Base-by-base conservation (phyloP, 2,888 invertebrate genomes). In the Lasioglossum vierecki region DNA sequence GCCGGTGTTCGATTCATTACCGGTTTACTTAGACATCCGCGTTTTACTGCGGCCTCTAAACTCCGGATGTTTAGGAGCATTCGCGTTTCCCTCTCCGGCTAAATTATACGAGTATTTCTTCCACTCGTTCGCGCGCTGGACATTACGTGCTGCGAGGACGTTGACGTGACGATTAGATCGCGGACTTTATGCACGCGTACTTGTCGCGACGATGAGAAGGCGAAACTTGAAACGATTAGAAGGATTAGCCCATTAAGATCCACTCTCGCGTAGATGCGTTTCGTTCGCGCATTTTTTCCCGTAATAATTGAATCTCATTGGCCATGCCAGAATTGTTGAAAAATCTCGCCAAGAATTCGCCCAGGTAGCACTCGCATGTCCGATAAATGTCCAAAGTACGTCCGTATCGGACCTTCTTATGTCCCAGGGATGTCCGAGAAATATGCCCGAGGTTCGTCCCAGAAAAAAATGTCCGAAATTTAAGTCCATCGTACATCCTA, bases 1-100 rank as follows among this genome's bases (percentile, higher is more conserved):
- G 70, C 22, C 15, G 18, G 30, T 72, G 30, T 72, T 30, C 53
- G 41, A 82, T 66, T 79, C 68, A 41, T 76, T 41, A 44, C 53
- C 39, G 26, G 70, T 57, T 57, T 57, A 57, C 70, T 22, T 39
- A 9, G 39, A 39, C 39, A 22, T 35, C 30, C 30, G 63, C 6
- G 30, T 26, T 63, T 63, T 30, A 26, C 60, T 5, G 15, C 15
- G 13, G 26, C 15, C 60, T 26, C 60, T 15, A 26, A 26, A 15
- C 63, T 63, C 26, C 30, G 63, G 63, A 30, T 63, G 30, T 63
- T 63, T 30, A 63, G 63, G 30, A 15, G 15, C 63, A 30, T 18
- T 63, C 63, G 18, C 63, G 15, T 63, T 63, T 63, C n/a, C 30
- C 63, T 63, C 30, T 63, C 30, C 15, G 0, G 1, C 15, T 30